Base-by-base conservation (phyloP, 2,113 vertebrate species). In the Datnioides undecimradiatus region DNA sequence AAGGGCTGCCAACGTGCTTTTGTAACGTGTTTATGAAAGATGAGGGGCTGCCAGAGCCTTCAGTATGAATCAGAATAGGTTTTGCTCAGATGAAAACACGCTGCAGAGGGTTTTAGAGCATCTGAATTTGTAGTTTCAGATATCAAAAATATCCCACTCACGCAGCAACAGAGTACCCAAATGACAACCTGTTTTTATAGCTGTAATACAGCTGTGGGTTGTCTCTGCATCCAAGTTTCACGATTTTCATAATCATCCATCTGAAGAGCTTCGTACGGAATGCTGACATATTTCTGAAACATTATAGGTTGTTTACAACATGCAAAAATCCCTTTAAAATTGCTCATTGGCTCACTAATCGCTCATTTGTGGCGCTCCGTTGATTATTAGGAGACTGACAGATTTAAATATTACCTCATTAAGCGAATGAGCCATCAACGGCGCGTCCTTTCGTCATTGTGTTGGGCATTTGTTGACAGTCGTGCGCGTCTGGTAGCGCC, bases 381-480 rank as follows among this genome's bases (percentile, higher is more conserved):
- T 54, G 60, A 57, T 62, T 29, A 12, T 74, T 36, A 65, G 23
- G 33, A 59, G 21, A 64, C 31, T 46, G 16, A 62, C 11, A n/a
- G 6, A 66, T 34, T 64, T 8, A 52, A 77, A 58, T 55, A 43
- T 48, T 31, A 41, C 13, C 52, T 80, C 2, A 34, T 66, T 46
- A 33, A 38, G 21, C 46, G 33, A 54, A 49, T n/a, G 31, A 57
- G 45, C 23, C 19, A 19, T 34, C 29, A 17, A 54, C 60, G 1
- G 5, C 17, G 2, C 43, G 38, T 27, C 73, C 27, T 31, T 64
- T 45, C 29, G 38, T 33, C 21, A 12, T 59, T 57, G 17, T 33
- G 17, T 48, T 67, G 31, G 62, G 29, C 71, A 64, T 41, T 60
- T 55, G 49, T 54, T 65, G 67, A 69, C 19, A 27, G 48, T 19